Base-by-base conservation (phyloP, 2,797 vertebrate genomes). In the Manis javanica region DNA sequence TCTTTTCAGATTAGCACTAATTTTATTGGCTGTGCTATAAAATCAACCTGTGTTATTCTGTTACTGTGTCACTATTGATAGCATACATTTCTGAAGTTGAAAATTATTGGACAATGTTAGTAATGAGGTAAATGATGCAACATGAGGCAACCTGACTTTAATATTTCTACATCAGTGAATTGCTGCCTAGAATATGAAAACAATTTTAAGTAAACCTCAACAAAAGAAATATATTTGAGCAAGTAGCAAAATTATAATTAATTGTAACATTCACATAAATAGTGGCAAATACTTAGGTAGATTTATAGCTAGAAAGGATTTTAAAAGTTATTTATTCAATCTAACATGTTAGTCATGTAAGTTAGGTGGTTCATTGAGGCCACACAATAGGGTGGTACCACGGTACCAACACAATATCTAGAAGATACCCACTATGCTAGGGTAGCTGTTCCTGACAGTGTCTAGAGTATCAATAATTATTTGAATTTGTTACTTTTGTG, bases 1-100 rank as follows among this genome's bases (percentile, higher is more conserved):
- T 46, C 83, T 87, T 97, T 84, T 94, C 88, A 97, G n/a, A 23
- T 59, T 39, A 57, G 5, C n/a, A 75, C 68, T 84, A 95, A 93
- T 88, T 34, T 7, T 78, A 66, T 71, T 94, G 31, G 90, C 90
- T 93, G 15, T 82, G 31, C 71, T 87, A 42, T 57, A 86, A 92
- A 90, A 88, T 75, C 71, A 87, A 37, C 2, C 51, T 90, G 7
- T 57, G 5, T 19, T 89, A 9, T 93, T 88, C n/a, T 34, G n/a
- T n/a, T 84, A 19, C 24, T 34, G 1, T 63, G 42, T 93, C 42
- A 34, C 42, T 61, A 19, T 77, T 75, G 21, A 31, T 39, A 61
- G 31, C 24, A 19, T 29, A n/a, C 14, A 51, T 37, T 71, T 93
- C 94, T 77, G n/a, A 89, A 87, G 90, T n/a, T 19, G 78, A 94